Evolutionary conservation across 2,797 vertebrate genomes (phyloP), one percentile per base, ranked within the genome.

Genomic region (Pangasius mekongensis): DNA sequence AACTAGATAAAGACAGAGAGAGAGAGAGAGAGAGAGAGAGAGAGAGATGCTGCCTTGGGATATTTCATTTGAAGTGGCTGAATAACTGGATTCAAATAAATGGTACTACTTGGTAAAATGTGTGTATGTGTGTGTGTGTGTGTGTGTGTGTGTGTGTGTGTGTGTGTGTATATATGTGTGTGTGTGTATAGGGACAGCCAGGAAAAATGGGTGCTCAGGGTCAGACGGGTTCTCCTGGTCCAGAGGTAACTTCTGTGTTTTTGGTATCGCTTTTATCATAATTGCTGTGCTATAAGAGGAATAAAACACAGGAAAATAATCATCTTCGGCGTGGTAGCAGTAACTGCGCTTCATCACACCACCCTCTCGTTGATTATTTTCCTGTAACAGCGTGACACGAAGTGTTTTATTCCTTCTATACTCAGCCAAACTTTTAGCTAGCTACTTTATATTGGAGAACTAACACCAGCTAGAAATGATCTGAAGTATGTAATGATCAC

Each of bases 171-270:
- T 88, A 6, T 85, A 36, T 87, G 64, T 74, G 54, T 87, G 58
- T 86, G 89, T 93, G 2, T 84, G 95, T 90, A 94, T 92, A 99
- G 98, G 98, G 98, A 71, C 90, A 92, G 39, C 91, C 90, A 27
- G 98, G 98, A 81, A 97, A 97, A 93, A 98, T 97, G 94, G 98
- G 98, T 93, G 93, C 94, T 43, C 91, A 87, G 47, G 98, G 98
- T 87, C 95, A 96, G 89, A 92, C 90, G 87, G 98, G 98, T 86
- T 95, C 96, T 91, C 91, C 95, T 88, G 97, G 98, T 86, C 93
- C 92, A 92, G 95, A 97, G 92, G 98, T 99, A 93, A 98, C 39
- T 39, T 39, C 2, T 39, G 2, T 66, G 43, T 0, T 49, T 30
- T 64, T 56, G 54, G 4, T 78, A 30, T 56, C 0, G 6, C 13